Percentiles rank a stretch among this genome's conserved stretches.
Evolutionary conservation across 1,140 invertebrate species (phyloP).

Genomic region (Zaprionus nigranus): DNA sequence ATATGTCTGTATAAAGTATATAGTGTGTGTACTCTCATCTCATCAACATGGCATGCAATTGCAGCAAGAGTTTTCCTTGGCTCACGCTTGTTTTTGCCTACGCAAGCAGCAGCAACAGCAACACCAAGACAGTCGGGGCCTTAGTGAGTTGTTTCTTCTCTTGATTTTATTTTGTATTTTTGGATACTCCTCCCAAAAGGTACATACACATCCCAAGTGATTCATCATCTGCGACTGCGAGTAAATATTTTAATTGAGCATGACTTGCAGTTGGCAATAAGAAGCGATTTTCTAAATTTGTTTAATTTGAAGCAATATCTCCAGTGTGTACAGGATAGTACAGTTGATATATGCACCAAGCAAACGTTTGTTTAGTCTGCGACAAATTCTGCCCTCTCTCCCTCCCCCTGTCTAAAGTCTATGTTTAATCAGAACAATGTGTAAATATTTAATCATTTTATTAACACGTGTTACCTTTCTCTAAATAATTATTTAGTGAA

Average conservation of each 20-base stretch:
- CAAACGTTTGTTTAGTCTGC: background rate
- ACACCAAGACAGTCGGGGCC: background rate
- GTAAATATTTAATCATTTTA: constrained; percentile 10
- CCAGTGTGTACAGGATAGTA: background rate
- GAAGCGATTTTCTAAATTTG: background rate
- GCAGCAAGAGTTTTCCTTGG: constrained; percentile 4
- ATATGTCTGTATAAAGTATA: constrained; percentile 6
- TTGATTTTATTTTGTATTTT: constrained; percentile 1
- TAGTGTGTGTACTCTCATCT: background rate
- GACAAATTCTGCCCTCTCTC: background rate
- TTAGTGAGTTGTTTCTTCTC: constrained; percentile 30
- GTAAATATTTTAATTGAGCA: constrained; percentile 34
- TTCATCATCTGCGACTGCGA: constrained; percentile 42
- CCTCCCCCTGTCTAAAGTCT: background rate
- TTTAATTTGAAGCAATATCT: constrained; percentile 7
- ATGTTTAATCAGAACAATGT: background rate
- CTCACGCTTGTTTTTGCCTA: constrained; percentile 24
- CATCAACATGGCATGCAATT: constrained; percentile 1
- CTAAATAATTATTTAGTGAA: constrained; percentile 5
- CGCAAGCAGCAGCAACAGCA: constrained; percentile 23
- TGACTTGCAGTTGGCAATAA: constrained; percentile 18
- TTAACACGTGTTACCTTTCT: constrained; percentile 1
- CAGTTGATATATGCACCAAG: background rate
- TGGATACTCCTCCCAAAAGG: constrained; percentile 12
- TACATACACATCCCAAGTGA: constrained; percentile 34